Base-by-base conservation (phyloP, 2,113 vertebrate genomes). In the Mormoops blainvillei region DNA sequence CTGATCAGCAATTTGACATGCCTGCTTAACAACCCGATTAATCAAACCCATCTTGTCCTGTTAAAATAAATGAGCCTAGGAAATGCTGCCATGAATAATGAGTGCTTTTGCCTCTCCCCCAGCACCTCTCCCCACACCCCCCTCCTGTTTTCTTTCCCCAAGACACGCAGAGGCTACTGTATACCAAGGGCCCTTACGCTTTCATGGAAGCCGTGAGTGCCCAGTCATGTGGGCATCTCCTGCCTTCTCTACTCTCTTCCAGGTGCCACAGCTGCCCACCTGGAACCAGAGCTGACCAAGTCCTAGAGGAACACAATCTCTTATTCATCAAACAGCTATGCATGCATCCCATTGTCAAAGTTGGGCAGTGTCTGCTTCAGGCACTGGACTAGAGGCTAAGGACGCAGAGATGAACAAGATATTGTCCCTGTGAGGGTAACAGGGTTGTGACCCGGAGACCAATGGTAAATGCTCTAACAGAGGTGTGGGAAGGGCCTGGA, bases 1-100 rank as follows among this genome's bases (percentile, higher is more conserved):
- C 94, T 94, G 97, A 97, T 56, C 11, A 9, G 95, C 78, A 70
- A 96, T 85, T 96, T 96, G 93, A 97, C 89, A 84, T 78, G 97
- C 95, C 96, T 96, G 97, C 91, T 96, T 97, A 97, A 97, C 97
- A 96, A 97, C 78, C 84, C 63, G 78, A 97, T 97, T 96, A 97
- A 97, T 97, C 97, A 97, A 96, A 93, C 50, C 71, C 78, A 80
- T 94, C 91, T 96, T 73, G 83, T 91, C 82, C 73, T 91, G 71
- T 91, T 94, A 91, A 93, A 97, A 96, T 97, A 96, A 98, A 98
- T 96, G 97, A 97, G 94, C 86, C 94, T 83, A 89, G 87, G 86
- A 95, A 87, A 97, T 7, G 68, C 89, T 93, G 86, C 93, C 91
- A 38, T 83, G 95, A 95, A 87, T 96, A 95, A 97, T 80, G 63